phyloP scores from a whole-genome alignment of 2,888 invertebrate genomes.

The Stratiomys singularior region DNA sequence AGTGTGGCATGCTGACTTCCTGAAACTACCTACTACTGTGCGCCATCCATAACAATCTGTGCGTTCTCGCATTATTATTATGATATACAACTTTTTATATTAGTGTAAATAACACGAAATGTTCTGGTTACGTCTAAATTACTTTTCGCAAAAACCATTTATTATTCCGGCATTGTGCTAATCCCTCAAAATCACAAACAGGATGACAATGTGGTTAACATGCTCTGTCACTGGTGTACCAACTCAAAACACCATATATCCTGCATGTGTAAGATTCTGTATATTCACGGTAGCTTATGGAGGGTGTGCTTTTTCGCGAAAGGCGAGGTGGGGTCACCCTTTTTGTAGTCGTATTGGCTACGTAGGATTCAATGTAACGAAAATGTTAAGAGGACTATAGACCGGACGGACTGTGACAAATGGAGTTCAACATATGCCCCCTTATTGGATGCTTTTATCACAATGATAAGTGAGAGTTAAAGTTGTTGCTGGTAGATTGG shows the following conservation, averaged over 20 bases:
- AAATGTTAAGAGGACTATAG: neutral
- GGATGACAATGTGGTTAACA: slow-evolving; percentile 53
- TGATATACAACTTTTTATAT: slow-evolving; percentile 52
- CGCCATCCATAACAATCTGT: neutral
- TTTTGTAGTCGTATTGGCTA: neutral
- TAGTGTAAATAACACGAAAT: slow-evolving; percentile 47
- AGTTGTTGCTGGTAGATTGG: slow-evolving; percentile 13
- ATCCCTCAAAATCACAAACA: slow-evolving; percentile 53
- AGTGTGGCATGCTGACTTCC: slow-evolving; percentile 21
- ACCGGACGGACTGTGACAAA: slow-evolving; percentile 37
- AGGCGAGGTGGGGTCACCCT: slow-evolving; percentile 27
- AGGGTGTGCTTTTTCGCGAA: slow-evolving; percentile 6
- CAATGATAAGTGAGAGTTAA: slow-evolving; percentile 19
- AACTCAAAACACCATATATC: neutral
- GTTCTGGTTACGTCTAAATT: slow-evolving; percentile 51
- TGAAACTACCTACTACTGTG: slow-evolving; percentile 15
- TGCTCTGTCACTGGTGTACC: slow-evolving; percentile 49
- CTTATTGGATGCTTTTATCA: slow-evolving; percentile 42
- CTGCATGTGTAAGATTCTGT: neutral
- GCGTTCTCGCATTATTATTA: slow-evolving; percentile 47
- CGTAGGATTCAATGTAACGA: neutral
- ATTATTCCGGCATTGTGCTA: slow-evolving; percentile 52
- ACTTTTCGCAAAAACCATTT: slow-evolving; percentile 52
- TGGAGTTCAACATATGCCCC: slow-evolving; percentile 34
- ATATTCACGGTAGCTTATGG: neutral